Base-by-base conservation (phyloP, 2,113 vertebrate species). In the Silurus asotus region DNA sequence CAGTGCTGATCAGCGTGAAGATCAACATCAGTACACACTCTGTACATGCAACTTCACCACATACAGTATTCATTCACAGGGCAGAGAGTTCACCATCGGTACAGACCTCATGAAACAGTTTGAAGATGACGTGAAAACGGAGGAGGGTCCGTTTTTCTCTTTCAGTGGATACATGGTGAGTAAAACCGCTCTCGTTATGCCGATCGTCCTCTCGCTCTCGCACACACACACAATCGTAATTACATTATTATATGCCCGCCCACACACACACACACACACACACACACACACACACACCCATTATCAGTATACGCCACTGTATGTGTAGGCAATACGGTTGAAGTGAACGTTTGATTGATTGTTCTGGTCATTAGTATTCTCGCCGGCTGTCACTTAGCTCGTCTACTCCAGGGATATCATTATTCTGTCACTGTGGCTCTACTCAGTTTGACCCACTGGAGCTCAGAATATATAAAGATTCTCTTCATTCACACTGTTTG, bases 161-260 rank as follows among this genome's bases (percentile, higher is more conserved):
- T 95, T 95, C 87, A 88, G 85, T 4, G 94, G 94, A 84, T 94
- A 92, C 80, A 87, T 76, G 77, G 94, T 95, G 82, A 93, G 94
- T 92, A n/a, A 81, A 0, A 28, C 65, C 7, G 13, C 28, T 14
- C n/a, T 58, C 5, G 7, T 8, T 8, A 17, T 55, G 49, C 48
- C 9, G 49, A 64, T 48, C 62, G 37, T 13, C 23, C 70, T 61
- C 69, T 74, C 76, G 48, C 7, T 59, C 20, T 62, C 69, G 23
- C 25, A 25, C 37, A 25, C 53, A 8, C 37, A 48, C 45, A 8
- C 37, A 72, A 49, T 76, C 25, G 20, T 25, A 25, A 28, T 55
- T 64, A 15, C n/a, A 77, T 76, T 48, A 80, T 80, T 45, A 61
- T 61, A 80, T 61, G 8, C 28, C 14, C 23, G 5, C 19, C 53